Conservation (phyloP, 2,113 vertebrate genomes). For the Cynopterus brachyotis region DNA sequence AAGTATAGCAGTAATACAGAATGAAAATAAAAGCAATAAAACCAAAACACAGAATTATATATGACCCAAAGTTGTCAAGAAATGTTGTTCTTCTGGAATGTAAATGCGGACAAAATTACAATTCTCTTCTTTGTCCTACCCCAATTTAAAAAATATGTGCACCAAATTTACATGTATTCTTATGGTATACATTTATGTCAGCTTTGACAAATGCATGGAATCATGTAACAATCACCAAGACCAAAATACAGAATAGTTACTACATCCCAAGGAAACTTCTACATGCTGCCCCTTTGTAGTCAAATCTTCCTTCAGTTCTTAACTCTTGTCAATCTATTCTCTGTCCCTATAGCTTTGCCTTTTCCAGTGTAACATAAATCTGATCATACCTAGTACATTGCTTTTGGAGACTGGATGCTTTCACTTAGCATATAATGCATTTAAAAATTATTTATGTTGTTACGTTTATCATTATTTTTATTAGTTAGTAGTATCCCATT, state of each 20-base stretch:
- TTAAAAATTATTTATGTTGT: neutral
- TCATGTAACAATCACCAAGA: neutral
- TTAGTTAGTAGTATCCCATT: neutral
- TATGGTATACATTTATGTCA: neutral
- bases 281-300: neutral
- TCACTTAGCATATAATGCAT: neutral
- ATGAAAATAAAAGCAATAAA: constrained; percentile 23
- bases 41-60: neutral
- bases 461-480: neutral
- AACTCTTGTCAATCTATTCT: neutral
- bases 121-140: neutral
- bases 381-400: neutral
- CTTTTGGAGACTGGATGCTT: neutral
- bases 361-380: neutral
- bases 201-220: neutral
- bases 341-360: neutral
- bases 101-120: neutral
- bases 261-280: neutral
- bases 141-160: neutral
- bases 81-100: neutral
- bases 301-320: neutral
- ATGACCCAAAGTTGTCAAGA: neutral
- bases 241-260: neutral
- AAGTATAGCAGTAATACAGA: neutral
- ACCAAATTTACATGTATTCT: neutral